These are phyloP conservation scores for Acanthurus leucopareius DNA, from an alignment of 2,797 vertebrate genomes.

Conservation along the genomic window DNA sequence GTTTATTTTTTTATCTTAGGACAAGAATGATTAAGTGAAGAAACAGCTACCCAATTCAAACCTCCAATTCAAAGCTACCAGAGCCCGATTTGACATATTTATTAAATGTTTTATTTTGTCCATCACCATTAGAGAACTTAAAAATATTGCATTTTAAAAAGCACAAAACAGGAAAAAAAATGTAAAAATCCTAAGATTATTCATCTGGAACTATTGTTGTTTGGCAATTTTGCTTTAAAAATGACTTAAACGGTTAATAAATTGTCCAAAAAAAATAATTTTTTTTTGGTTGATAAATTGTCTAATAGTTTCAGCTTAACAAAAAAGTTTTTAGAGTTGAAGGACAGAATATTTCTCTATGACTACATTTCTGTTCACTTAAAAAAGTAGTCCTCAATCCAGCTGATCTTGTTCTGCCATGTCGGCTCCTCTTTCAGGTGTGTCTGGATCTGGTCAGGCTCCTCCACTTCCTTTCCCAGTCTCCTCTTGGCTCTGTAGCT, in stretches of 20 bases:
- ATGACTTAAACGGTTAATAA: background rate
- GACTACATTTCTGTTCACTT: background rate
- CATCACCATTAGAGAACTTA: background rate
- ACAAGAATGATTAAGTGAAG: background rate
- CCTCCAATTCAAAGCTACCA: background rate
- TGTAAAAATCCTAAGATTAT: background rate
- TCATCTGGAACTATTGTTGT: background rate
- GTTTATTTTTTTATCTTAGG: background rate
- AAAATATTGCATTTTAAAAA: background rate
- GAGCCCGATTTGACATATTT: background rate
- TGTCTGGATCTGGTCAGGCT: conserved; percentile 91
- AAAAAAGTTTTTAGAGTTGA: background rate
- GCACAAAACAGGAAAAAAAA: background rate
- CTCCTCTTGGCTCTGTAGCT: conserved; percentile 91
- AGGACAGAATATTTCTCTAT: background rate
- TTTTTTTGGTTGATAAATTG: background rate
- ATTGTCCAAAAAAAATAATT: background rate
- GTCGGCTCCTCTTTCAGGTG: conserved; percentile 82
- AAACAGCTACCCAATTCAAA: background rate
- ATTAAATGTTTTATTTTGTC: background rate
- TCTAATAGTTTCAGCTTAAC: background rate
- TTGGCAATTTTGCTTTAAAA: background rate
- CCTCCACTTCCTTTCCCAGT: conserved; percentile 91
- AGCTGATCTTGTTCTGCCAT: conserved; percentile 41
- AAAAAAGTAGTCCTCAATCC: conserved; percentile 1